Conservation (phyloP, 2,797 vertebrate genomes). For the Acrocephalus scirpaceus region DNA sequence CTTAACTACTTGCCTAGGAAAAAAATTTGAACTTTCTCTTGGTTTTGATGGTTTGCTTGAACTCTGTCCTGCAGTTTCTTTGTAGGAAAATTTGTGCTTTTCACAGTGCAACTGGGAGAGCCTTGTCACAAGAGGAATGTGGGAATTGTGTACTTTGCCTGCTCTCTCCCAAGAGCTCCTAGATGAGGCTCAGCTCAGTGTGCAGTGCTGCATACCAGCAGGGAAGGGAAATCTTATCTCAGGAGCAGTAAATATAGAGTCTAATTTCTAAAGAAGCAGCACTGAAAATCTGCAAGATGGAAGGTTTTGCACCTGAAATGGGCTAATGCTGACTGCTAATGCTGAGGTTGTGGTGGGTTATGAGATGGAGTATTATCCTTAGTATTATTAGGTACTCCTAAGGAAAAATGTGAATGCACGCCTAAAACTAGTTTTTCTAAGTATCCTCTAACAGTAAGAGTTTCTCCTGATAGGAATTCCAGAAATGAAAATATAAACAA, state of each 20-base stretch:
- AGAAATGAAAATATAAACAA: neutral
- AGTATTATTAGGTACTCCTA: neutral
- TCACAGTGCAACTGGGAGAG: neutral
- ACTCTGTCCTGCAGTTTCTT: neutral
- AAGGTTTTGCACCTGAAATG: neutral
- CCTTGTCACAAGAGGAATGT: neutral
- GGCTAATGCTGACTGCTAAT: neutral
- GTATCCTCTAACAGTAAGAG: neutral
- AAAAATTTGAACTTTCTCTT: neutral
- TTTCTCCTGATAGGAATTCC: neutral
- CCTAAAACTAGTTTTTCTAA: neutral
- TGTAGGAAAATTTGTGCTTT: neutral
- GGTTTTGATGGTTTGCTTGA: neutral
- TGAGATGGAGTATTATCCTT: neutral
- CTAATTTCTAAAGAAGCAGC: neutral
- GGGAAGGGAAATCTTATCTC: neutral
- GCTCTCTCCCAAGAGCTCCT: neutral
- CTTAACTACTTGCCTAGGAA: neutral
- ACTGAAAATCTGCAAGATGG: neutral
- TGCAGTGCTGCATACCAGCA: neutral
- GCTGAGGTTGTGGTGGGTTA: neutral
- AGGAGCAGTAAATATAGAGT: neutral
- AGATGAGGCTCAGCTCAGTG: neutral
- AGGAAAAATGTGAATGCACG: neutral
- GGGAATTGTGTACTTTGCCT: neutral